Base-by-base conservation (phyloP, 2,113 vertebrate species). In the Anguilla japonica region DNA sequence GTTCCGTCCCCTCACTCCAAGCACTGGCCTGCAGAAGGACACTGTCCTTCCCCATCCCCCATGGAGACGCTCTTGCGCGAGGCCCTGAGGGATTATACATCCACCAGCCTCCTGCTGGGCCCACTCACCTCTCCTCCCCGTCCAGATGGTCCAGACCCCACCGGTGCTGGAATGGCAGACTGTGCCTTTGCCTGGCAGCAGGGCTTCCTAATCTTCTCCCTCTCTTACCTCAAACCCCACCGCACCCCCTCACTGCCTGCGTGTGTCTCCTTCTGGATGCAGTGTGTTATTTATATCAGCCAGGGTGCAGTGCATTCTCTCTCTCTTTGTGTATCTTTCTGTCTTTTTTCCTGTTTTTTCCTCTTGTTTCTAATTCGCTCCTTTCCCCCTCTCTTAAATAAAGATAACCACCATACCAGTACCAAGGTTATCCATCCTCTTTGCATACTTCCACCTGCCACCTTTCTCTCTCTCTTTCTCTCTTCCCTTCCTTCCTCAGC, bases 101-200 rank as follows among this genome's bases (percentile, higher is more conserved):
- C 71, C 26, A 7, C 71, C n/a, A 13, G 26, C 5, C 71, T 75
- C 9, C n/a, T 13, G 20, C 71, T 5, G 71, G 71, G 3, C 71
- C 71, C n/a, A 34, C 2, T 75, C 71, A n/a, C 3, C 13, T 75
- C 71, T 75, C 84, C 67, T 41, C 29, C 3, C 46, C 14, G 16
- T 85, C 71, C 84, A 85, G 71, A 85, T 85, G 84, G 84, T 53
- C 75, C 29, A 39, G 84, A 39, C 46, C n/a, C 39, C 43, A 29
- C 22, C 41, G 79, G 13, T 79, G 60, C 3, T 15, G 75, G 75
- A 34, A 8, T 40, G 75, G 79, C 41, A 22, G 79, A 6, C 34
- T 41, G 79, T n/a, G 79, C 41, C 79, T 80, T 15, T 13, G 39
- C 39, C 16, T 20, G 79, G 79, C 39, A 41, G 79, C 11, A 20